A percentile compares a stretch with the other conserved stretches of the same genome.
These are phyloP conservation scores for Atractosteus spatula DNA, from an alignment of 2,113 vertebrate species.

Conservation along the genomic window DNA sequence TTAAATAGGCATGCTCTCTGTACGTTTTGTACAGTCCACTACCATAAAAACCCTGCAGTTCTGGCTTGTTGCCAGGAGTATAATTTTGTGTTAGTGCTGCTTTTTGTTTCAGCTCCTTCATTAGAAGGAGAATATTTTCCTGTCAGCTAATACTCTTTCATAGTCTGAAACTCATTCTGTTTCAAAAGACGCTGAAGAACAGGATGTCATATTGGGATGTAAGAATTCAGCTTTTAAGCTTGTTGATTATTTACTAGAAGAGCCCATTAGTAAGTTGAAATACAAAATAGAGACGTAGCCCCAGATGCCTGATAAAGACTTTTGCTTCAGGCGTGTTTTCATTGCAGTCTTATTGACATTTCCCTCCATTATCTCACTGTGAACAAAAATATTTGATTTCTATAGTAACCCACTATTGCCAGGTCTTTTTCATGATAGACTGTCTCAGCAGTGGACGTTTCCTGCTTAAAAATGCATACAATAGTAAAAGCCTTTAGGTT, in stretches of 20 bases:
- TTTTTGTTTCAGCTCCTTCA: no score
- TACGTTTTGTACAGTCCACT: no score
- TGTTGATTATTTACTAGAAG: neutral
- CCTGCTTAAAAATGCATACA: neutral
- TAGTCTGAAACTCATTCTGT: no score
- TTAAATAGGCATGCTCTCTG: no score
- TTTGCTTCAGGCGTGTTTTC: neutral
- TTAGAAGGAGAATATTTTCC: no score
- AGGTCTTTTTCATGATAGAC: neutral
- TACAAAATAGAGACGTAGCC: neutral
- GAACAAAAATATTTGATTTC: neutral
- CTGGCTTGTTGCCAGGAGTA: no score
- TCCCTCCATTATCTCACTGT: neutral
- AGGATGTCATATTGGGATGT: no score
- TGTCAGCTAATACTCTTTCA: no score
- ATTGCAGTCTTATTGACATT: conserved; percentile 2
- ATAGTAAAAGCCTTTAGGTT: conserved; percentile 1
- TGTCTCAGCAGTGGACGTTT: neutral
- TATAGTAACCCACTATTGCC: neutral
- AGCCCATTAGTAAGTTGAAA: neutral
- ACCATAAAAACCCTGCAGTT: no score
- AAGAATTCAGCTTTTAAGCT: neutral
- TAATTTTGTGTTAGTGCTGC: no score
- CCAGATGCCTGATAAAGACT: neutral
- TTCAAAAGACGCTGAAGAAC: no score